Percentiles rank a stretch among this genome's conserved stretches.
These are phyloP conservation scores for Andricus quercusramuli DNA, from an alignment of 2,888 invertebrate genomes.

Conservation along the genomic window DNA sequence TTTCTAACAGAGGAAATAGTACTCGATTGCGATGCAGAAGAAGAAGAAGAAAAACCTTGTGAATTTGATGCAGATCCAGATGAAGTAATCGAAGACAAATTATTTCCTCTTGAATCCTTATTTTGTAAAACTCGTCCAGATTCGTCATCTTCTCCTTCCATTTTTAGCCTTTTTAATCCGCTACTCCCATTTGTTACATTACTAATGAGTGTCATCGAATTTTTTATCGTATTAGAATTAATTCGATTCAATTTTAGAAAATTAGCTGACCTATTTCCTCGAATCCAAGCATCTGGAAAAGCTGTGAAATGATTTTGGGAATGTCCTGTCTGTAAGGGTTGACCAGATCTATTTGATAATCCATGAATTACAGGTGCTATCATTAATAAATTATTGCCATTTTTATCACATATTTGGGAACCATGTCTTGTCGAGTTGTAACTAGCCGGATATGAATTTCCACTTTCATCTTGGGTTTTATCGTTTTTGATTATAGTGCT, in stretches of 20 bases:
- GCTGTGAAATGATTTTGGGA: not conserved
- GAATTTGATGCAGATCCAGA: not conserved
- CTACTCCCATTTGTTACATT: not conserved
- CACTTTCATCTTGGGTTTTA: not conserved
- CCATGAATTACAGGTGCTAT: slow-evolving; percentile 11
- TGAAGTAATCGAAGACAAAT: not conserved
- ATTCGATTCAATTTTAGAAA: slow-evolving; percentile 3
- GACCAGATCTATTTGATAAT: not conserved
- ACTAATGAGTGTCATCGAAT: not conserved
- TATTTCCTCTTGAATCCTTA: not conserved
- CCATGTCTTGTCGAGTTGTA: slow-evolving; percentile 4
- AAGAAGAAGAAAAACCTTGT: not conserved
- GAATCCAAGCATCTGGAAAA: slow-evolving; percentile 20
- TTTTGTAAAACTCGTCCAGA: not conserved
- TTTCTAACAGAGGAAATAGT: not conserved
- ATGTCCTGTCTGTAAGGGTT: slow-evolving; percentile 12
- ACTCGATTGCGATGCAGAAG: not conserved
- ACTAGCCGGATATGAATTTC: not conserved
- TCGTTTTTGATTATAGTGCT: not conserved
- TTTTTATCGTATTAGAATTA: not conserved
- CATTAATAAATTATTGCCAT: slow-evolving; percentile 36
- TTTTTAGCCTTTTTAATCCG: slow-evolving; percentile 10
- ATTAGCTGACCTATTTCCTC: not conserved
- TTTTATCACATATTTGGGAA: slow-evolving; percentile 25
- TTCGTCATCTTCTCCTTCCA: slow-evolving; percentile 17